phyloP scores from a whole-genome alignment of 2,888 invertebrate genomes.

The Conistra vaccinii region DNA sequence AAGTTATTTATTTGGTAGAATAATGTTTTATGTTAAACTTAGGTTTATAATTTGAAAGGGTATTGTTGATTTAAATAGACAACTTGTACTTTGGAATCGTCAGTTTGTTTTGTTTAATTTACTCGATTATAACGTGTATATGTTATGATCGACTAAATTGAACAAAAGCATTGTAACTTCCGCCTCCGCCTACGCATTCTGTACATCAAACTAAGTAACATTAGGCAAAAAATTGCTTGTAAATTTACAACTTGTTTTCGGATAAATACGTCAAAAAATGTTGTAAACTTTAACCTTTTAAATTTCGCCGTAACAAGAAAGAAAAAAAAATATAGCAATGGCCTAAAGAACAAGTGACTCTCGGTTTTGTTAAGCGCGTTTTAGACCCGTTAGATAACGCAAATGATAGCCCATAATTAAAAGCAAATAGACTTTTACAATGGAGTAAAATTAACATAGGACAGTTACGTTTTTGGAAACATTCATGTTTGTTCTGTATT shows the following conservation, averaged over 20 bases:
- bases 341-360: background rate
- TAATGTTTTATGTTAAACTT: background rate
- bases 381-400: no score
- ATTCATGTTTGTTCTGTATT: background rate
- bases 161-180: no score
- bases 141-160: no score
- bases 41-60: background rate
- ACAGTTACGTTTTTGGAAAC: constrained; percentile 5
- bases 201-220: background rate
- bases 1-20: constrained; percentile 1
- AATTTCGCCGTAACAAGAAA: background rate
- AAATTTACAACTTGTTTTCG: no score
- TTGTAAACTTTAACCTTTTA: no score
- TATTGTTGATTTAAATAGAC: background rate
- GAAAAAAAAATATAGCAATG: background rate
- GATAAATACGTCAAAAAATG: no score
- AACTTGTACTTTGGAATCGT: background rate
- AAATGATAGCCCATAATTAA: background rate
- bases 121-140: background rate
- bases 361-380: background rate
- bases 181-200: background rate
- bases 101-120: background rate
- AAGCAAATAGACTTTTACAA: background rate
- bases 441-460: background rate
- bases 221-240: no score